Percentiles rank a stretch among this genome's conserved stretches.
These are phyloP conservation scores for Panagrolaimus sp. DNA, from an alignment of 1,140 invertebrate species.

Conservation along the genomic window DNA sequence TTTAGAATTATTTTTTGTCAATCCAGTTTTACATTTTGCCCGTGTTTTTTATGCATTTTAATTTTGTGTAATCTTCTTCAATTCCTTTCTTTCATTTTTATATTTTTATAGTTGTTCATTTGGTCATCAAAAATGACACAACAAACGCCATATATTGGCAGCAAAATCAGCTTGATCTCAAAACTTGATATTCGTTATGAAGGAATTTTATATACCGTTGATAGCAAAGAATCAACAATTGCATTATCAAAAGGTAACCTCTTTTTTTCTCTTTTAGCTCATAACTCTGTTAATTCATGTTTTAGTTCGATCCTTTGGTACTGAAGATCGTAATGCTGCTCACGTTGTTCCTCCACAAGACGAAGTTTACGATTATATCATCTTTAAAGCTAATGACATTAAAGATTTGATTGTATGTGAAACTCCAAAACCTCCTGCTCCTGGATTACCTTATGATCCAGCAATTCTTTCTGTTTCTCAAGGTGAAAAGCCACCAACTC, in stretches of 20 bases:
- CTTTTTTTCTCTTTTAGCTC: background rate
- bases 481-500: constrained; percentile 18
- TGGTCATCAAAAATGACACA: constrained; percentile 28
- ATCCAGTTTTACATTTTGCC: too few relatives aligned
- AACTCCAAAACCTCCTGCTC: constrained; percentile 66
- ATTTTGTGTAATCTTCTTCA: too few relatives aligned
- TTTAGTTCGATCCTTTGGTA: constrained; percentile 92
- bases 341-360: constrained; percentile 86
- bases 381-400: constrained; percentile 94
- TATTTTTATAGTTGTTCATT: background rate
- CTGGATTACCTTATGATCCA: constrained; percentile 74
- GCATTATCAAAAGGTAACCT: constrained; percentile 84
- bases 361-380: constrained; percentile 90
- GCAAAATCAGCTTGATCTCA: constrained; percentile 98
- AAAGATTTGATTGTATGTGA: constrained; percentile 90
- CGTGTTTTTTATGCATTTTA: too few relatives aligned
- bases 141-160: constrained; percentile 80
- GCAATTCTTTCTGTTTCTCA: constrained; percentile 76
- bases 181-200: constrained; percentile 99
- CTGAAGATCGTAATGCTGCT: constrained; percentile 88
- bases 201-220: constrained; percentile 95
- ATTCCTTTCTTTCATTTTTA: too few relatives aligned
- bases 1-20: too few relatives aligned
- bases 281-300: constrained; percentile 9
- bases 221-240: constrained; percentile 96